Evolutionary conservation across 2,888 invertebrate genomes (phyloP).

Genomic region (Leptopilina syphax): DNA sequence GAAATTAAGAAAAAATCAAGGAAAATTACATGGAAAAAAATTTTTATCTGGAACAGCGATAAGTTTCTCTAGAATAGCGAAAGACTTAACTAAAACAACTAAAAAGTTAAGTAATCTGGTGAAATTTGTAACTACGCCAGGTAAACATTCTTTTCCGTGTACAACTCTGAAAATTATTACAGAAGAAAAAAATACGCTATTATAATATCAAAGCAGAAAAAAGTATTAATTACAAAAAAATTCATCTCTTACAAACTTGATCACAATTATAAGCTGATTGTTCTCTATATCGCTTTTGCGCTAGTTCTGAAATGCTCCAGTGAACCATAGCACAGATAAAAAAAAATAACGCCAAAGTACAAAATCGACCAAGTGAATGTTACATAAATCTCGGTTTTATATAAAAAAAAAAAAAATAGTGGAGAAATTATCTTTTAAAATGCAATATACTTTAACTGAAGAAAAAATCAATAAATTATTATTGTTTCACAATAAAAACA

Average conservation of each 20-base stretch:
- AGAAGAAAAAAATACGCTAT: neutral
- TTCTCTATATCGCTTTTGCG: slow-evolving; percentile 48
- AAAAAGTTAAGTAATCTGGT: too few relatives aligned
- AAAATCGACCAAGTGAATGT: slow-evolving; percentile 6
- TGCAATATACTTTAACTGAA: neutral
- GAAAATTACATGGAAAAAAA: too few relatives aligned
- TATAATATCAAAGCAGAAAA: neutral
- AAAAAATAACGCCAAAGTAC: slow-evolving; percentile 43
- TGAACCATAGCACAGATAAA: slow-evolving; percentile 62
- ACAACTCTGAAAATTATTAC: neutral
- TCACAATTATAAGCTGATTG: slow-evolving; percentile 49
- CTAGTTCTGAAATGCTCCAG: slow-evolving; percentile 56
- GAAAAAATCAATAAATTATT: neutral
- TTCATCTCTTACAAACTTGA: neutral
- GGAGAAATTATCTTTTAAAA: neutral
- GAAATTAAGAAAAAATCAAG: too few relatives aligned
- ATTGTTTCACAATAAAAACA: neutral
- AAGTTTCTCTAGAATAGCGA: too few relatives aligned
- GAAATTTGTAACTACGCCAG: too few relatives aligned
- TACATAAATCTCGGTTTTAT: neutral
- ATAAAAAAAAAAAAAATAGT: neutral
- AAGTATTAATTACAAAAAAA: neutral
- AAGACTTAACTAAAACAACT: too few relatives aligned
- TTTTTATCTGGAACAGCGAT: too few relatives aligned
- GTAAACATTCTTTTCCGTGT: too few relatives aligned